Evolutionary conservation across 2,797 vertebrate genomes (phyloP).

Genomic region (Sylvia borin): DNA sequence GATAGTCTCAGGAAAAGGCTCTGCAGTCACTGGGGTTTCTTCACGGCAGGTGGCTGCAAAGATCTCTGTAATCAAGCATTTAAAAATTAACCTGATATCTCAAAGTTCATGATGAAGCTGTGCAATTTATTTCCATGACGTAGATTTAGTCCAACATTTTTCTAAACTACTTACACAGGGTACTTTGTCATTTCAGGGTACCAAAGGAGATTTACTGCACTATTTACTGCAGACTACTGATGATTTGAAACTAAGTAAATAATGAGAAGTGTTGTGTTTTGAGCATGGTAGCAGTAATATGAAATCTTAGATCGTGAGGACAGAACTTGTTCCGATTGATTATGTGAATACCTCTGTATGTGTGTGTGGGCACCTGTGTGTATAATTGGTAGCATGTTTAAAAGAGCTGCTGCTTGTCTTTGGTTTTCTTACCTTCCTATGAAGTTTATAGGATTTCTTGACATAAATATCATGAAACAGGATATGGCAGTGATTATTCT

Average conservation of each 20-base stretch:
- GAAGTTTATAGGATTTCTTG: not conserved
- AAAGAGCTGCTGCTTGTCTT: not conserved
- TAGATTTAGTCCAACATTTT: not conserved
- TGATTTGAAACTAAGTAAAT: not conserved
- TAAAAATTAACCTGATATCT: slow-evolving; percentile 50
- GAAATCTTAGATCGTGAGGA: not conserved
- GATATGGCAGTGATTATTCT: not conserved
- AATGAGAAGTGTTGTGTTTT: not conserved
- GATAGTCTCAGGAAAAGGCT: not conserved
- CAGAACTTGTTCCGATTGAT: not conserved
- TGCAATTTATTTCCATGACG: not conserved
- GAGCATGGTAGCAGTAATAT: not conserved
- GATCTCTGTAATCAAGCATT: not conserved
- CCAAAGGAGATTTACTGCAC: not conserved
- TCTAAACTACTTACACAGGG: not conserved
- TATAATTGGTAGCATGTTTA: not conserved
- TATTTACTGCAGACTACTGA: not conserved
- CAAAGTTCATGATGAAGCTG: slow-evolving; percentile 10
- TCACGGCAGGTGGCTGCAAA: not conserved
- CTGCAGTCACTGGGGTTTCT: not conserved
- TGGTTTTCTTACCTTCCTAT: not conserved
- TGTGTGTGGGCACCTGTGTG: too few species aligned
- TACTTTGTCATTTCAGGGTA: not conserved
- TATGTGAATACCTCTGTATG: not conserved
- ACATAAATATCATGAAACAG: not conserved